phyloP scores from a whole-genome alignment of 2,113 vertebrate genomes.

The Leiothrix lutea region DNA sequence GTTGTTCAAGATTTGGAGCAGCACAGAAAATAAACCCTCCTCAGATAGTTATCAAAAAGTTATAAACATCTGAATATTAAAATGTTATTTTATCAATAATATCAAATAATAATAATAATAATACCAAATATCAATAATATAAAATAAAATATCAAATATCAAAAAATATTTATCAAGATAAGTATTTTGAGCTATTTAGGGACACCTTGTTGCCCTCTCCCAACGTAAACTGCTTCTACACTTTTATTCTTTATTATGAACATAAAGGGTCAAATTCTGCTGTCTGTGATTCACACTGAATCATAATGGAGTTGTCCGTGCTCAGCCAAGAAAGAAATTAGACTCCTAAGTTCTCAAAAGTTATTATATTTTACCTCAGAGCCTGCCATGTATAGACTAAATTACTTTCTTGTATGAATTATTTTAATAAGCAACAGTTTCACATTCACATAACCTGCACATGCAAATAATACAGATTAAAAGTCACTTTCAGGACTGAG shows the following conservation, averaged over 20 bases:
- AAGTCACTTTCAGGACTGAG: background rate
- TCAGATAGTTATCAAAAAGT: background rate
- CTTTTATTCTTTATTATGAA: background rate
- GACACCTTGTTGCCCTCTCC: background rate
- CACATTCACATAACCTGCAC: background rate
- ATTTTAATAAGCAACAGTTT: constrained; percentile 8
- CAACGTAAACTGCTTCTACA: background rate
- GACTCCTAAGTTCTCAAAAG: background rate
- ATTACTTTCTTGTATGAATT: background rate
- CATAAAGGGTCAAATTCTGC: background rate
- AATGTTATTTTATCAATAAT: background rate
- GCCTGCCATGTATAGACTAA: background rate
- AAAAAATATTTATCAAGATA: background rate
- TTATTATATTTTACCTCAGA: background rate
- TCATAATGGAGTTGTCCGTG: background rate
- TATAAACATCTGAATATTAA: background rate
- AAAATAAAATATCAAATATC: background rate
- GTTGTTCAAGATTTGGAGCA: background rate
- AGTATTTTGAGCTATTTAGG: background rate
- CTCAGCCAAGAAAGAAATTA: background rate
- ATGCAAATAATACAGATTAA: background rate
- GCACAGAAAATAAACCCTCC: background rate
- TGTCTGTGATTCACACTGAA: background rate
- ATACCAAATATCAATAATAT: background rate
- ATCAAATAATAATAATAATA: background rate